These are phyloP conservation scores for Nansenia antarctica DNA, from an alignment of 2,113 vertebrate genomes.

Conservation along the genomic window DNA sequence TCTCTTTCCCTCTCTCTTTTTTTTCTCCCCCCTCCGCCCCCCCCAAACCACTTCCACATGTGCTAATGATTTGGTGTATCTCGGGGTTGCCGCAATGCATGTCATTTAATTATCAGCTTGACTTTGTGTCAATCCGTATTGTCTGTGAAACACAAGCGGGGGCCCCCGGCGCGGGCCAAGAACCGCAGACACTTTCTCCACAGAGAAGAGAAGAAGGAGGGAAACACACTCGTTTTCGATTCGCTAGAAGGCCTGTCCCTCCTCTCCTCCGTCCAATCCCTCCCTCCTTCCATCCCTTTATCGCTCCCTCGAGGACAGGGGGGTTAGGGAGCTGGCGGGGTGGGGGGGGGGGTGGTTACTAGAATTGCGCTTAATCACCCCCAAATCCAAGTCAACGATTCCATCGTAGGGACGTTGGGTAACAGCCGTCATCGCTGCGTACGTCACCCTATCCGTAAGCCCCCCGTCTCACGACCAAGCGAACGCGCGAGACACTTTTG, in stretches of 20 bases:
- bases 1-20: neutral
- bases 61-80: slow-evolving; percentile 76
- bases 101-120: slow-evolving; percentile 79
- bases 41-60: slow-evolving; percentile 60
- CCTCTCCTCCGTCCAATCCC: slow-evolving; percentile 34
- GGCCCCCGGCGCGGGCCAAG: slow-evolving; percentile 49
- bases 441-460: too few species aligned
- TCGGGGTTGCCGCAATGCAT: slow-evolving; percentile 68
- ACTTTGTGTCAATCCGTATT: slow-evolving; percentile 70
- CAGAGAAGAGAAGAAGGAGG: slow-evolving; percentile 41
- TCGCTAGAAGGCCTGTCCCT: slow-evolving; percentile 53
- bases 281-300: neutral
- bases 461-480: too few species aligned
- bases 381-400: too few species aligned
- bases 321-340: too few species aligned
- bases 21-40: slow-evolving; percentile 1
- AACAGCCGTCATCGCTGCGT: too few species aligned
- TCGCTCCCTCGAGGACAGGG: neutral
- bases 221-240: slow-evolving; percentile 56
- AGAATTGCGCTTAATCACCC: too few species aligned
- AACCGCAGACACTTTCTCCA: slow-evolving; percentile 53
- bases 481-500: too few species aligned
- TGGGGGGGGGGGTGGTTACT: too few species aligned
- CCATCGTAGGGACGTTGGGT: too few species aligned
- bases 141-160: slow-evolving; percentile 57